These are phyloP conservation scores for Alligator mississippiensis DNA, from an alignment of 2,113 vertebrate species.

Conservation along the genomic window DNA sequence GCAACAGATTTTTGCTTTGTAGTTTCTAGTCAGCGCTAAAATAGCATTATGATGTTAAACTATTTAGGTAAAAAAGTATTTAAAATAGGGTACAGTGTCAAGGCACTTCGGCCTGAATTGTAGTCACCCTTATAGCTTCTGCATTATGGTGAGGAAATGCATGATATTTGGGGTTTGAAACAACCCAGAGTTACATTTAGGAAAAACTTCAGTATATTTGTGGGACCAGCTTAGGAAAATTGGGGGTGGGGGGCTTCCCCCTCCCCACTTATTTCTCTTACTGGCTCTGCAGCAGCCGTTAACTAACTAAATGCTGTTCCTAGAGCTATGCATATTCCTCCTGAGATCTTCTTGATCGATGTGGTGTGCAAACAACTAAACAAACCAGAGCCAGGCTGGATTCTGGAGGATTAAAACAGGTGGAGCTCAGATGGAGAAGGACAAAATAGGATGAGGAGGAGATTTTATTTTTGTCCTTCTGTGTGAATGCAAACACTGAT, in stretches of 20 bases:
- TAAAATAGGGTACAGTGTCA: background rate
- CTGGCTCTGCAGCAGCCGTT: background rate
- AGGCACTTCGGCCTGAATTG: background rate
- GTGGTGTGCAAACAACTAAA: background rate
- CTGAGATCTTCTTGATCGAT: conserved; percentile 1
- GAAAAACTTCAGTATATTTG: background rate
- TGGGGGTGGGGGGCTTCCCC: too few species aligned
- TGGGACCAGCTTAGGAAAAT: background rate
- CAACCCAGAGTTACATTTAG: background rate
- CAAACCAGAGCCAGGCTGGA: background rate
- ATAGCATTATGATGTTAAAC: background rate
- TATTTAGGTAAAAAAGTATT: background rate
- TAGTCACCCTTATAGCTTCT: background rate
- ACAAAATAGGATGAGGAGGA: background rate
- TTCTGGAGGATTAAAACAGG: background rate
- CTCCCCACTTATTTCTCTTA: conserved; percentile 12
- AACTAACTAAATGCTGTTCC: background rate
- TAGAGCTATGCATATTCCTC: conserved; percentile 20
- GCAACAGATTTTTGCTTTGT: background rate
- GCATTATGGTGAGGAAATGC: background rate
- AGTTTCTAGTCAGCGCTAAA: background rate
- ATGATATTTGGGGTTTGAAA: background rate
- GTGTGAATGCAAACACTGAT: background rate
- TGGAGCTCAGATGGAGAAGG: background rate
- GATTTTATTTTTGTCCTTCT: background rate